Base-by-base conservation (phyloP, 1,140 invertebrate species). In the Brachionus calyciflorus region DNA sequence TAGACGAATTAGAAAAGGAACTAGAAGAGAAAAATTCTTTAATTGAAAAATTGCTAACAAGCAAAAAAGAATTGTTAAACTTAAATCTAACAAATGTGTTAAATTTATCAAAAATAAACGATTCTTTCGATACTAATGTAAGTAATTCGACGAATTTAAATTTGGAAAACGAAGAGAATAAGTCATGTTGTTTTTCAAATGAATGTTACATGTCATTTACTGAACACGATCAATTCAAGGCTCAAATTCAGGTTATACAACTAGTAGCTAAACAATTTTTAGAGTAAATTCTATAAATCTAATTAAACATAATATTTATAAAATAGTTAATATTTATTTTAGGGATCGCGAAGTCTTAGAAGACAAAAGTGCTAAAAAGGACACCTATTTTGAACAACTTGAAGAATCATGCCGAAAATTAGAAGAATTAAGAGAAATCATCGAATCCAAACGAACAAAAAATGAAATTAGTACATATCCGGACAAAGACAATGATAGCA, bases 21-120 rank as follows among this genome's bases (percentile, higher is more conserved):
- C 24, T 65, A 26, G 37, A 65, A 44, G 60, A 65, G 44, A 65
- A 65, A 65, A 65, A 65, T 44, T 14, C 14, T 19, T 44, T 65
- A 24, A 65, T 65, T 5, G 19, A 65, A 24, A 41, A 65, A 65
- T 44, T 65, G 19, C 19, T 65, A 37, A 44, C 44, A 24, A 65
- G 60, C 40, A 65, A 65, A 65, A 65, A 46, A 12, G 60, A 65
- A 24, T 37, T 65, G 6, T 30, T 65, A 14, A 65, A 65, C 44
- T 26, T 65, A 28, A 65, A 65, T 44, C 14, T 65, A 12, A 44
- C 33, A 37, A 65, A 65, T 65, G 14, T 65, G 41, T 24, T 65
- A 26, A 65, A 65, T 26, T 30, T 44, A 26, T 65, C 60, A 44
- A 65, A 65, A 44, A 24, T 7, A 41, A 65, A 65, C 60, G 60